Conservation (phyloP, 2,888 invertebrate species). For the Caenorhabditis panamensis region DNA sequence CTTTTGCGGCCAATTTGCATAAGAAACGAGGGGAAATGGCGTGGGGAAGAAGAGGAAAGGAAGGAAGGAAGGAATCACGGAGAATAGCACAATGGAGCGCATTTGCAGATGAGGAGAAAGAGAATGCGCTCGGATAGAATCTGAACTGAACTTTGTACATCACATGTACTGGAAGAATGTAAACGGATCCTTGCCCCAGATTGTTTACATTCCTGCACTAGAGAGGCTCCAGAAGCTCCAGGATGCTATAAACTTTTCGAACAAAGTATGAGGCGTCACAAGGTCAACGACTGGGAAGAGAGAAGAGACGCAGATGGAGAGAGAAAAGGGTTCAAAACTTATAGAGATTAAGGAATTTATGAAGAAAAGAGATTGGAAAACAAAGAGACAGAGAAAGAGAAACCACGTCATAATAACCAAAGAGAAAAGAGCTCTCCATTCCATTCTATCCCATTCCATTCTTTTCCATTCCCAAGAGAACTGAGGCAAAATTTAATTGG, state of each 20-base stretch:
- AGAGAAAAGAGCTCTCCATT: neutral
- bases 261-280: slow-evolving; percentile 19
- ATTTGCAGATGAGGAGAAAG: neutral
- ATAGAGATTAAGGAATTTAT: neutral
- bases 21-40: slow-evolving; percentile 32
- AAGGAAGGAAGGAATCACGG: too few relatives aligned
- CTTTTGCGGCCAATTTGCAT: slow-evolving; percentile 44
- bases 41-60: neutral
- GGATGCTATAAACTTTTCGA: slow-evolving; percentile 1
- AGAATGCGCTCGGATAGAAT: neutral
- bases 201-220: slow-evolving; percentile 7
- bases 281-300: slow-evolving; percentile 10
- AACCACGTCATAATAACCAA: neutral
- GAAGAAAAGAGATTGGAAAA: too few relatives aligned
- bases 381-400: neutral
- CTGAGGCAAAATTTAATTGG: neutral
- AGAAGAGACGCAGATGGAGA: slow-evolving; percentile 9
- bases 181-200: too few relatives aligned
- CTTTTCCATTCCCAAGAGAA: neutral
- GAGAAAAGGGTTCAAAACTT: neutral
- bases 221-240: neutral
- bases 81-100: slow-evolving; percentile 13
- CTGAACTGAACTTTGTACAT: neutral
- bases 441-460: too few relatives aligned
- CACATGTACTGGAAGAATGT: neutral